Conservation (phyloP, 2,113 vertebrate genomes). For the Rhombomys opimus region DNA sequence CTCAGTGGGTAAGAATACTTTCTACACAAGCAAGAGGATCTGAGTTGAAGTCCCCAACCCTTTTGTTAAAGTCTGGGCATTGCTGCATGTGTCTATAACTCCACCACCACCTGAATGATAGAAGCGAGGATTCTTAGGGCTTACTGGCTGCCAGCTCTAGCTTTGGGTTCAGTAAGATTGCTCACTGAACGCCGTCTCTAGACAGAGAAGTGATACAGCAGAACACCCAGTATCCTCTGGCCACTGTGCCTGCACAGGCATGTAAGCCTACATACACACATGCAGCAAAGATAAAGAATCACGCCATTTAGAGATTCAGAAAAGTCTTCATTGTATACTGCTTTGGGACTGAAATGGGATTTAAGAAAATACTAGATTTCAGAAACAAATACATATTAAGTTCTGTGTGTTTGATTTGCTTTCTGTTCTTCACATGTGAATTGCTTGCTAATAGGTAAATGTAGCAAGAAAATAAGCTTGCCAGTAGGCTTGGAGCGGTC, state of each 20-base stretch:
- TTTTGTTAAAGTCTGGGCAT: background rate
- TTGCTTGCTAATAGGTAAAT: constrained; percentile 21
- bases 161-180: background rate
- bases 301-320: background rate
- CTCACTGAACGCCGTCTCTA: background rate
- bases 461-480: background rate
- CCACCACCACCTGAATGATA: background rate
- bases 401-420: constrained; percentile 13
- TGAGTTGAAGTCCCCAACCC: background rate
- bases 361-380: background rate
- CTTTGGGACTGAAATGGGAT: background rate
- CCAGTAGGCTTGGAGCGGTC: background rate
- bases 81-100: background rate
- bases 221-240: background rate
- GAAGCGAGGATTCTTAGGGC: background rate
- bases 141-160: background rate
- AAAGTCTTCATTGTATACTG: constrained; percentile 1
- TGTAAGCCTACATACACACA: background rate
- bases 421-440: background rate
- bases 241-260: background rate
- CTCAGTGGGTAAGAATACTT: background rate
- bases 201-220: background rate
- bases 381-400: background rate
- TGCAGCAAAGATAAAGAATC: background rate
- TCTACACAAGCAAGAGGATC: background rate